These are phyloP conservation scores for Aphelocoma californica DNA, from an alignment of 2,797 vertebrate genomes.

Conservation along the genomic window DNA sequence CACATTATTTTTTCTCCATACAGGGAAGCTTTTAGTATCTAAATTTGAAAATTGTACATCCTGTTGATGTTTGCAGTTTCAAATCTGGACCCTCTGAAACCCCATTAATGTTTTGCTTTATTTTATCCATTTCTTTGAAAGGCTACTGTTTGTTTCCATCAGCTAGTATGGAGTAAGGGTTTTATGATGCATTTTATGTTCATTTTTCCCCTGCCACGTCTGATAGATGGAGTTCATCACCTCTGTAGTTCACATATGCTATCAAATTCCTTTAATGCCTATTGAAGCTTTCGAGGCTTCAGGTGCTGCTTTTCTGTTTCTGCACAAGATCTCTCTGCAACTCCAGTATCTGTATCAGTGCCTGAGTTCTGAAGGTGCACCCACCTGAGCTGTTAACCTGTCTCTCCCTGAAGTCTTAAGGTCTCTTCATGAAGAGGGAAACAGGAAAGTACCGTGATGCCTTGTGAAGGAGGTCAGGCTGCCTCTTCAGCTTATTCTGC, in stretches of 20 bases:
- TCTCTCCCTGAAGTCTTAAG: neutral
- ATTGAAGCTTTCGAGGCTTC: neutral
- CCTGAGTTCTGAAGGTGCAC: neutral
- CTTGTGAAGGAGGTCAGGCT: neutral
- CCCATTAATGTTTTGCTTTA: neutral
- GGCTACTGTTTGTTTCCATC: neutral
- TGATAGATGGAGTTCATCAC: neutral
- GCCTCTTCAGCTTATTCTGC: neutral
- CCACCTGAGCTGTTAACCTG: neutral
- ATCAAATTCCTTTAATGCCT: neutral
- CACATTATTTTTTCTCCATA: accelerated
- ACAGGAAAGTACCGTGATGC: neutral
- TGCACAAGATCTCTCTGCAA: neutral
- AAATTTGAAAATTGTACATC: neutral
- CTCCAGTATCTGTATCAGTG: neutral
- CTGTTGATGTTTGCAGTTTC: neutral
- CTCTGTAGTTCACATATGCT: neutral
- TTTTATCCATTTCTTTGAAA: neutral
- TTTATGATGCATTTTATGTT: neutral
- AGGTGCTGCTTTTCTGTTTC: neutral
- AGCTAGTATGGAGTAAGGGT: neutral
- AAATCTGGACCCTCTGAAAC: neutral
- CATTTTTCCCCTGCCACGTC: neutral
- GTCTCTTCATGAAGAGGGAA: neutral
- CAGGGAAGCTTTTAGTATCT: neutral